Evolutionary conservation across 1,140 invertebrate species (phyloP).

Genomic region (Eueides isabella): DNA sequence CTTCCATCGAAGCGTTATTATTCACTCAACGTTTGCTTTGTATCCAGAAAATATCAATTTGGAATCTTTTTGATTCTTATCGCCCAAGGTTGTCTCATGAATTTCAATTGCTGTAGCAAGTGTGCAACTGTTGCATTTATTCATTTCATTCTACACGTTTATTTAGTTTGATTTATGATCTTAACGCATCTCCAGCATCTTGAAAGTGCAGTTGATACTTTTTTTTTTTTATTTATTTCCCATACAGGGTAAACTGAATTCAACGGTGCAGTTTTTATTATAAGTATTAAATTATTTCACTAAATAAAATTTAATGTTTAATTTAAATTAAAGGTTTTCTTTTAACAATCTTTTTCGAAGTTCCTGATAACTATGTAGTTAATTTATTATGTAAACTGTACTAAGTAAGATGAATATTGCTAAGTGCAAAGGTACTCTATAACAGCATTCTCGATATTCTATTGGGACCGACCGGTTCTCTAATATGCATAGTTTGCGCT

Average conservation of each 20-base stretch:
- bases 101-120: conserved; percentile 31
- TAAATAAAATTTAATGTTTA: too few species aligned
- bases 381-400: neutral
- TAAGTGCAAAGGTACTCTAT: conserved; percentile 23
- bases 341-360: neutral
- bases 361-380: neutral
- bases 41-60: conserved; percentile 52
- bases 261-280: neutral
- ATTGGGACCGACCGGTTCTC: conserved; percentile 53
- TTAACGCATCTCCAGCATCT: conserved; percentile 9
- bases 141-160: conserved; percentile 8
- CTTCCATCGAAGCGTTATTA: conserved; percentile 49
- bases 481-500: conserved; percentile 56
- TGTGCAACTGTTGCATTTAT: conserved; percentile 29
- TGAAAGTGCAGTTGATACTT: neutral
- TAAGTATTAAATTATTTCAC: neutral
- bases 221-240: neutral
- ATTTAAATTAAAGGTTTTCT: neutral
- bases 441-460: conserved; percentile 56
- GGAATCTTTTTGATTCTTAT: conserved; percentile 37
- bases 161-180: conserved; percentile 17
- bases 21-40: conserved; percentile 51
- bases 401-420: conserved; percentile 14
- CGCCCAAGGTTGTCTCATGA: conserved; percentile 23
- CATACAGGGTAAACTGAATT: neutral